Percentiles rank a stretch among this genome's conserved stretches.
Conservation (phyloP, 2,797 vertebrate species). For the Poeciliopsis turneri region DNA sequence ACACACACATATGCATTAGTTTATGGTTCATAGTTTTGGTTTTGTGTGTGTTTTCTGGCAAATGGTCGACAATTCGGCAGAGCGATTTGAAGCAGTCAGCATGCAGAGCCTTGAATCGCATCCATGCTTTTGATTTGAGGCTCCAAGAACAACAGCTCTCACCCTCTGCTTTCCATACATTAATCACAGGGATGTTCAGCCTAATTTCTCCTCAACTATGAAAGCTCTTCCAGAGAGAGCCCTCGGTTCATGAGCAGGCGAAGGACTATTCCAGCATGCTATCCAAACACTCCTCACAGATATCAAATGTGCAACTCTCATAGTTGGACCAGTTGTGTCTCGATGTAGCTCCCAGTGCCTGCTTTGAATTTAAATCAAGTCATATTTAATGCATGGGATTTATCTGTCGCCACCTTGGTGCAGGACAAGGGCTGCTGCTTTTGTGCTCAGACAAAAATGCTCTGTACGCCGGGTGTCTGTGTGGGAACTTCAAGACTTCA, state of each 20-base stretch:
- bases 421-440: slow-evolving; percentile 17
- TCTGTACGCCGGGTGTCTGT: slow-evolving; percentile 31
- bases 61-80: slow-evolving; percentile 19
- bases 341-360: slow-evolving; percentile 37
- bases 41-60: slow-evolving; percentile 25
- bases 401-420: slow-evolving; percentile 27
- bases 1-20: background rate
- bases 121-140: slow-evolving; percentile 53
- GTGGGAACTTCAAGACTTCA: slow-evolving; percentile 9
- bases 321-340: slow-evolving; percentile 38
- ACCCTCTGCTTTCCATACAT: slow-evolving; percentile 62
- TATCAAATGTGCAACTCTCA: slow-evolving; percentile 48
- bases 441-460: slow-evolving; percentile 40
- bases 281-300: slow-evolving; percentile 49
- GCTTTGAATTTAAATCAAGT: slow-evolving; percentile 51
- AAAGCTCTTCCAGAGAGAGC: slow-evolving; percentile 46
- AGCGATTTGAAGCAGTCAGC: slow-evolving; percentile 29
- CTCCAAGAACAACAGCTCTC: slow-evolving; percentile 67
- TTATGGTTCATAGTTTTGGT: background rate
- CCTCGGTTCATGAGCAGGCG: slow-evolving; percentile 14
- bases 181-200: slow-evolving; percentile 60
- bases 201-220: slow-evolving; percentile 53
- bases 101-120: slow-evolving; percentile 47
- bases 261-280: background rate
- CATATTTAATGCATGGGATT: slow-evolving; percentile 36